Percentiles rank a stretch among this genome's conserved stretches.
Conservation (phyloP, 2,797 vertebrate species). For the Crenuchus spilurus region DNA sequence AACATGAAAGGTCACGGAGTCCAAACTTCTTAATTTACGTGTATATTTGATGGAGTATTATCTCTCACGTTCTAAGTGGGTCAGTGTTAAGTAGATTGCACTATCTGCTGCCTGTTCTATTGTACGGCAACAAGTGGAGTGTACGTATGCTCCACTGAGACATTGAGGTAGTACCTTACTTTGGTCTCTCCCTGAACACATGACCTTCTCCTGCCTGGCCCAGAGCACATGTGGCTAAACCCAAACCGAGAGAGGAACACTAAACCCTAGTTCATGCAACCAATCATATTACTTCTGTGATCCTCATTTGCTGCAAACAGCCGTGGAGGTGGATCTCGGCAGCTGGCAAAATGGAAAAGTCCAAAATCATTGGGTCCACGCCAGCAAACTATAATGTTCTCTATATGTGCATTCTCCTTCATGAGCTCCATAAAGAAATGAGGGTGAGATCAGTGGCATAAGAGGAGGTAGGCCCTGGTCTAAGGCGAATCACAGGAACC, state of each 20-base stretch:
- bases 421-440: not conserved
- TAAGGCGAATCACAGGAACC: not conserved
- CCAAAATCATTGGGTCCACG: constrained; percentile 14
- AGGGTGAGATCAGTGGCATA: not conserved
- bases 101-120: not conserved
- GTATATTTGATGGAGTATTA: constrained; percentile 5
- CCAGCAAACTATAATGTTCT: constrained; percentile 9
- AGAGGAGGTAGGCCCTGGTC: not conserved
- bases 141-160: not conserved
- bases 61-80: not conserved
- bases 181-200: constrained; percentile 40
- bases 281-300: not conserved
- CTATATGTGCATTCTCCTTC: not conserved
- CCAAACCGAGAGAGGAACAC: constrained; percentile 10
- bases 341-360: not conserved
- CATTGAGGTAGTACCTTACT: constrained; percentile 10
- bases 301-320: constrained; percentile 11
- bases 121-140: not conserved
- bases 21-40: constrained; percentile 7
- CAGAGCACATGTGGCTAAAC: constrained; percentile 34
- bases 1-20: constrained; percentile 11
- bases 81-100: not conserved
- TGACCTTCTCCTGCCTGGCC: constrained; percentile 37
- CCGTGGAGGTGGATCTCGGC: not conserved
- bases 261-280: not conserved